Evolutionary conservation across 1,140 invertebrate species (phyloP).

Genomic region (Atopsyche davidsoni): DNA sequence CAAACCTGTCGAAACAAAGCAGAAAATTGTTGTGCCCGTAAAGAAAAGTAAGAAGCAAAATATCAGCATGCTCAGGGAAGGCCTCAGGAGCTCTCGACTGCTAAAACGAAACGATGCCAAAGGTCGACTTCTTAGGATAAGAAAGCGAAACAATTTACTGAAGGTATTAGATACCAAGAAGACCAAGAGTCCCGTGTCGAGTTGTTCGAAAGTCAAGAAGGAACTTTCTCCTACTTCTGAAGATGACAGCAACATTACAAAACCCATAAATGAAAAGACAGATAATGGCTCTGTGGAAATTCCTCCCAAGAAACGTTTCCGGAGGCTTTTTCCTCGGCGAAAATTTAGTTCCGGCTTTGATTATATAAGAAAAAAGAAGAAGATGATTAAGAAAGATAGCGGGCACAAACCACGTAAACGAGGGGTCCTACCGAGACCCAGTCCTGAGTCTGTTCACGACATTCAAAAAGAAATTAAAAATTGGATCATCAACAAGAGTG

Average conservation of each 20-base stretch:
- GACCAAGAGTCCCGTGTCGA: slow-evolving; percentile 23
- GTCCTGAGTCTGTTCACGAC: slow-evolving; percentile 64
- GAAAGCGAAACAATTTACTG: slow-evolving; percentile 51
- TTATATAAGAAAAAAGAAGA: slow-evolving; percentile 83
- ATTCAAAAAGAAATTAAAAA: slow-evolving; percentile 80
- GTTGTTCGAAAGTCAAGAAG: slow-evolving; percentile 24
- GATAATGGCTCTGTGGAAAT: neutral
- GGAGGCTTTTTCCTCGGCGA: slow-evolving; percentile 44
- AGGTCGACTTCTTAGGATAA: slow-evolving; percentile 48
- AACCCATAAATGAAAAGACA: neutral
- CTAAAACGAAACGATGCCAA: slow-evolving; percentile 55
- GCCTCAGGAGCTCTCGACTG: slow-evolving; percentile 51
- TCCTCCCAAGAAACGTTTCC: slow-evolving; percentile 36
- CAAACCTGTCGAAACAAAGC: slow-evolving; percentile 28
- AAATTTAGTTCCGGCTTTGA: slow-evolving; percentile 67
- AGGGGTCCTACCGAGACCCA: slow-evolving; percentile 48
- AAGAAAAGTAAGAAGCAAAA: slow-evolving; percentile 22
- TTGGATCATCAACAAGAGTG: slow-evolving; percentile 88
- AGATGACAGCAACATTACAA: neutral
- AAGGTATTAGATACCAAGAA: slow-evolving; percentile 48
- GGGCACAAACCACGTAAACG: slow-evolving; percentile 30
- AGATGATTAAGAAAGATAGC: slow-evolving; percentile 44
- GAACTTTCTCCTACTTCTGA: too few relatives aligned
- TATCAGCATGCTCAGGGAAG: slow-evolving; percentile 47
- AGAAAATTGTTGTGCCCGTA: slow-evolving; percentile 16